Conservation (phyloP, 2,888 invertebrate species). For the Eucriotettix oculatus region DNA sequence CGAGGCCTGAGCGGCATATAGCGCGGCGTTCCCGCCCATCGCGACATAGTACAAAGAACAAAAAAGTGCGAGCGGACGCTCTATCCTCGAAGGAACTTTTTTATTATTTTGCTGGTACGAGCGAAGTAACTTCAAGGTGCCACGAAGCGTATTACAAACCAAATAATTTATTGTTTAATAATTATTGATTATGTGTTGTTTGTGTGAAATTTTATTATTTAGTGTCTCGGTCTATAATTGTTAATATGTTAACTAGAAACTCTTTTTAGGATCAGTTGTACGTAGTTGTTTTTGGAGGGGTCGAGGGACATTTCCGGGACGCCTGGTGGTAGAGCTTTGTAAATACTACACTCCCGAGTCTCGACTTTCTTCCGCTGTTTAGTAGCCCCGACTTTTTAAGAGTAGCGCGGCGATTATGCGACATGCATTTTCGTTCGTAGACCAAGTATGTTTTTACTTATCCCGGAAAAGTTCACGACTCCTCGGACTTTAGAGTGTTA, state of each 20-base stretch:
- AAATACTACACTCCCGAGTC: constrained; percentile 4
- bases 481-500: background rate
- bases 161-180: constrained; percentile 29
- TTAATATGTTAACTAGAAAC: background rate
- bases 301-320: constrained; percentile 12
- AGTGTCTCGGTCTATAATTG: constrained; percentile 8
- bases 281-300: constrained; percentile 3
- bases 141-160: constrained; percentile 30
- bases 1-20: constrained; percentile 24
- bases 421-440: too few species aligned
- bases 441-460: background rate
- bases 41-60: background rate
- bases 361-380: background rate
- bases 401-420: background rate
- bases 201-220: constrained; percentile 14
- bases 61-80: background rate
- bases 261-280: too few species aligned
- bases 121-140: constrained; percentile 19
- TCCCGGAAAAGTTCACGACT: background rate
- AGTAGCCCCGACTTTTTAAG: background rate
- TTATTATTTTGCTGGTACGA: constrained; percentile 2
- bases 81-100: background rate
- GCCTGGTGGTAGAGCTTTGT: constrained; percentile 10
- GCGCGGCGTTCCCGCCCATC: background rate
- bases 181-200: constrained; percentile 14